These are phyloP conservation scores for Fabriciana adippe DNA, from an alignment of 2,888 invertebrate genomes.

Conservation along the genomic window DNA sequence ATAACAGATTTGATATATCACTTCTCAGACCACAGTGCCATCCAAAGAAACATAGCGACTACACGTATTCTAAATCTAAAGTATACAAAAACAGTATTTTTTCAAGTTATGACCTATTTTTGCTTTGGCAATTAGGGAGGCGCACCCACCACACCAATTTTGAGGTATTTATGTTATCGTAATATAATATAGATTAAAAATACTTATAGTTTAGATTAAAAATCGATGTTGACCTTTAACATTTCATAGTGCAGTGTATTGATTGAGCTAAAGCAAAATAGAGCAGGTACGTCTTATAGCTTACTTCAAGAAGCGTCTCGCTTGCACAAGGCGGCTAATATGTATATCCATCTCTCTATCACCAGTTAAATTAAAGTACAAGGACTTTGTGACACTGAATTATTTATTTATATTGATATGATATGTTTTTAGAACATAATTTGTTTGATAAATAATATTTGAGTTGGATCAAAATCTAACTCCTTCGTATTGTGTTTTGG, in stretches of 20 bases:
- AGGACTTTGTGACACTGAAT: conserved; percentile 24
- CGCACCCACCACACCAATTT: conserved; percentile 1
- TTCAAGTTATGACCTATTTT: background rate
- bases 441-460: background rate
- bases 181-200: background rate
- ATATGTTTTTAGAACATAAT: background rate
- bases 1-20: conserved; percentile 60
- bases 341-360: conserved; percentile 18
- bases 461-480: no score
- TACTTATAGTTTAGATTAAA: background rate
- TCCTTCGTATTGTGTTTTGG: no score
- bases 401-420: conserved; percentile 24
- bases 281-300: conserved; percentile 54
- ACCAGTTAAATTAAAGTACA: conserved; percentile 32
- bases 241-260: conserved; percentile 61
- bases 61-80: conserved; percentile 47
- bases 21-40: conserved; percentile 47
- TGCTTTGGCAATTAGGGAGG: background rate
- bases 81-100: no score
- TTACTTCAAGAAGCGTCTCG: conserved; percentile 42
- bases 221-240: conserved; percentile 56
- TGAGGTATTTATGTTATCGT: conserved; percentile 1
- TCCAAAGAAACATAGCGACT: conserved; percentile 41
- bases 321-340: conserved; percentile 13
- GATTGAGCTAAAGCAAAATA: conserved; percentile 55